Percentiles rank a stretch among this genome's conserved stretches.
These are phyloP conservation scores for Caenorhabditis remanei DNA, from an alignment of 1,140 invertebrate genomes.

Conservation along the genomic window DNA sequence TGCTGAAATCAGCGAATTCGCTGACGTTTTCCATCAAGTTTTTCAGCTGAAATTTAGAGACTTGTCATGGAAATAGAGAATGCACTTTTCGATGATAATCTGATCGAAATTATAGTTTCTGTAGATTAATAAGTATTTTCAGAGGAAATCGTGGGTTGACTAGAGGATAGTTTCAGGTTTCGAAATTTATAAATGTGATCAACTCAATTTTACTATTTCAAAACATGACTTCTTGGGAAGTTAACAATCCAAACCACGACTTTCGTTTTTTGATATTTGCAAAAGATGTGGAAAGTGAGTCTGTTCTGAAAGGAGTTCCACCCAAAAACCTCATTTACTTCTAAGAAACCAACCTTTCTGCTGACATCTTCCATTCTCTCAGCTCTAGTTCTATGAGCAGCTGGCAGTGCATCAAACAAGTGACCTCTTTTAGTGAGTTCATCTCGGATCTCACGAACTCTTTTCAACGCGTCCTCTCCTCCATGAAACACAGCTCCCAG, in stretches of 20 bases:
- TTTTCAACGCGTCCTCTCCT: slow-evolving; percentile 2
- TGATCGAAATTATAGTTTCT: neutral
- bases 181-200: too few relatives aligned
- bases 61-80: slow-evolving; percentile 11
- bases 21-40: slow-evolving; percentile 37
- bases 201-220: too few relatives aligned
- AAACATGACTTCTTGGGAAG: too few relatives aligned
- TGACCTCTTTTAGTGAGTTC: slow-evolving; percentile 54
- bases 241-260: too few relatives aligned
- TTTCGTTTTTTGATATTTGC: too few relatives aligned
- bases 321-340: too few relatives aligned
- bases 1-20: slow-evolving; percentile 17
- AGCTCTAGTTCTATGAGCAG: slow-evolving; percentile 60
- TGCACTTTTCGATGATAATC: neutral
- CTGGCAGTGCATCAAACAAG: slow-evolving; percentile 58
- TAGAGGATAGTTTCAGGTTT: neutral
- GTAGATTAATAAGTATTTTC: neutral
- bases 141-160: neutral
- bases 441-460: slow-evolving; percentile 28
- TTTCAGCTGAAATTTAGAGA: slow-evolving; percentile 46
- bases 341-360: slow-evolving; percentile 31
- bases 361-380: slow-evolving; percentile 65
- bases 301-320: too few relatives aligned
- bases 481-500: slow-evolving; percentile 32
- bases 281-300: too few relatives aligned